Evolutionary conservation across 2,888 invertebrate genomes (phyloP).

Genomic region (Neocrepidodera transversa): DNA sequence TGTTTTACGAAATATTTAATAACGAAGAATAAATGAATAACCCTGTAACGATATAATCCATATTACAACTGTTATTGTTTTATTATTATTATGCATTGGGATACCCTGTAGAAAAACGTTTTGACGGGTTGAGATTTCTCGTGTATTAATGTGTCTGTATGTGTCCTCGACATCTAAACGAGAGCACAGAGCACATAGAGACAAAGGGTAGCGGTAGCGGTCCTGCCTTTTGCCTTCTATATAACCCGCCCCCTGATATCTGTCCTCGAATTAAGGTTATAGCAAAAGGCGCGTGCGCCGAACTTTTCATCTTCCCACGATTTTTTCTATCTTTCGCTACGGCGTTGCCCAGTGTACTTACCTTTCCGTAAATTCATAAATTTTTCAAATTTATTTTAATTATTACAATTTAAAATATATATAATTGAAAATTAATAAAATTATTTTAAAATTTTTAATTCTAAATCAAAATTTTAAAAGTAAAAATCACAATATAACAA

Average conservation of each 20-base stretch:
- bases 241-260: constrained; percentile 30
- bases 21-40: no score
- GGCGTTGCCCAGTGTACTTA: no score
- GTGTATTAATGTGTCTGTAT: background rate
- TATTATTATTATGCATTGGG: background rate
- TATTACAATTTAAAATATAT: no score
- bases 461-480: no score
- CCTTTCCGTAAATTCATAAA: no score
- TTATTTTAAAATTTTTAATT: no score
- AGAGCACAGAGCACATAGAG: constrained; percentile 12
- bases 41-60: no score
- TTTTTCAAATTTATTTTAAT: no score
- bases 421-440: no score
- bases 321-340: background rate
- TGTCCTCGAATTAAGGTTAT: constrained; percentile 31
- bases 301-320: constrained; percentile 10
- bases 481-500: no score
- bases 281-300: constrained; percentile 12
- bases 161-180: constrained; percentile 5
- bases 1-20: no score
- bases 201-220: constrained; percentile 30
- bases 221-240: constrained; percentile 18
- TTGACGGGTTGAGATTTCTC: constrained; percentile 1
- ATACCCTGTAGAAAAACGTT: background rate
- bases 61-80: no score